Percentiles rank a stretch among this genome's conserved stretches.
phyloP scores from a whole-genome alignment of 2,113 vertebrate genomes.

The Ictidomys tridecemlineatus region DNA sequence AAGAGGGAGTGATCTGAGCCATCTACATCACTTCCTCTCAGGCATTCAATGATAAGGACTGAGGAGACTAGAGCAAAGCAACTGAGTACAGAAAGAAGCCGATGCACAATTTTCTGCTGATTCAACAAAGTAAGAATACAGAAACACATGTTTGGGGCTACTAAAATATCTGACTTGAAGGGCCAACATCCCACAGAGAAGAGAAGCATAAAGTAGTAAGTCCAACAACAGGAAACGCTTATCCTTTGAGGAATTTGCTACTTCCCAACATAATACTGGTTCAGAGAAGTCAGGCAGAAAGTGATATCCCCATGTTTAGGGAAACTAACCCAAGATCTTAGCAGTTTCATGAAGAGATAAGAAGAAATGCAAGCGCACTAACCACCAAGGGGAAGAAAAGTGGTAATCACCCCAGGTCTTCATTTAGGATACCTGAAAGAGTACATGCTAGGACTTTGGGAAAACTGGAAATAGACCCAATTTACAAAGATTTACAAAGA shows the following conservation, averaged over 20 bases:
- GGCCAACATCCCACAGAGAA: background rate
- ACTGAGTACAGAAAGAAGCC: background rate
- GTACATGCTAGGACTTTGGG: background rate
- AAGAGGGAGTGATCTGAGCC: background rate
- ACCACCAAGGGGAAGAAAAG: background rate
- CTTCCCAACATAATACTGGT: background rate
- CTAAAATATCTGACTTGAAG: background rate
- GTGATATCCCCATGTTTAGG: background rate
- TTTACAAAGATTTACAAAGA: background rate
- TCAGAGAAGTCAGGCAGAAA: background rate
- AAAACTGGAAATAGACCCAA: background rate
- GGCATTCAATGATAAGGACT: background rate
- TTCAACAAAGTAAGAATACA: background rate
- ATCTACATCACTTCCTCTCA: background rate
- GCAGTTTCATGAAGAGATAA: background rate
- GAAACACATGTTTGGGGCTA: background rate
- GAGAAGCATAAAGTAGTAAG: background rate
- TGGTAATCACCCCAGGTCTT: background rate
- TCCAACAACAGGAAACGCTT: background rate
- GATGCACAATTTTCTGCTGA: background rate
- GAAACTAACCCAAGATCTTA: background rate
- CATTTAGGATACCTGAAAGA: background rate
- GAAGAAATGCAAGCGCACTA: background rate
- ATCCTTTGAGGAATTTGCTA: background rate
- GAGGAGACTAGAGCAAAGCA: background rate